phyloP scores from a whole-genome alignment of 2,113 vertebrate species.

The Cyanoramphus novaezelandiae region DNA sequence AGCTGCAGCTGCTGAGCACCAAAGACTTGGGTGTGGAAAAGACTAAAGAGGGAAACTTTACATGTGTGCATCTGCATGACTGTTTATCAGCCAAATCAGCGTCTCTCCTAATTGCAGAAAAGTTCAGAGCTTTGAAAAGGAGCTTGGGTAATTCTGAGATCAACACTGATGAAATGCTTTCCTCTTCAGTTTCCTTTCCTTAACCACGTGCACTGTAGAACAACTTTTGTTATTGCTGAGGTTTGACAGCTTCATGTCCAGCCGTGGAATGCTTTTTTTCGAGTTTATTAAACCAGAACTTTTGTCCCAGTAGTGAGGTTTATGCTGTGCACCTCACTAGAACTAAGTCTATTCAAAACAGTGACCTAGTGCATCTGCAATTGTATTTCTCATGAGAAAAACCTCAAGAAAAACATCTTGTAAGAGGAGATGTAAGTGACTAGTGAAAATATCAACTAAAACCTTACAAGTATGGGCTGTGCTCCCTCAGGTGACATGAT shows the following conservation, averaged over 20 bases:
- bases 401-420: not conserved
- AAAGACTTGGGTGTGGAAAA: not conserved
- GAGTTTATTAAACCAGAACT: not conserved
- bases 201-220: not conserved
- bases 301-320: not conserved
- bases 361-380: not conserved
- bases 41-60: not conserved
- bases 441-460: not conserved
- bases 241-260: not conserved
- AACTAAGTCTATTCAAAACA: not conserved
- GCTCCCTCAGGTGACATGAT: not conserved
- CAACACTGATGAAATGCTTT: not conserved
- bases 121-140: constrained; percentile 26
- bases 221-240: not conserved
- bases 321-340: not conserved
- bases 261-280: not conserved
- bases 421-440: not conserved
- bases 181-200: constrained; percentile 6
- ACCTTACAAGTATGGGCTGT: not conserved
- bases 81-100: not conserved
- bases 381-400: not conserved
- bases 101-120: not conserved
- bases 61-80: not conserved
- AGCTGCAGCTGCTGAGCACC: not conserved
- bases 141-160: not conserved